A percentile compares a stretch with the other conserved stretches of the same genome.
Evolutionary conservation across 1,140 invertebrate genomes (phyloP).

Genomic region (Hestina assimilis): DNA sequence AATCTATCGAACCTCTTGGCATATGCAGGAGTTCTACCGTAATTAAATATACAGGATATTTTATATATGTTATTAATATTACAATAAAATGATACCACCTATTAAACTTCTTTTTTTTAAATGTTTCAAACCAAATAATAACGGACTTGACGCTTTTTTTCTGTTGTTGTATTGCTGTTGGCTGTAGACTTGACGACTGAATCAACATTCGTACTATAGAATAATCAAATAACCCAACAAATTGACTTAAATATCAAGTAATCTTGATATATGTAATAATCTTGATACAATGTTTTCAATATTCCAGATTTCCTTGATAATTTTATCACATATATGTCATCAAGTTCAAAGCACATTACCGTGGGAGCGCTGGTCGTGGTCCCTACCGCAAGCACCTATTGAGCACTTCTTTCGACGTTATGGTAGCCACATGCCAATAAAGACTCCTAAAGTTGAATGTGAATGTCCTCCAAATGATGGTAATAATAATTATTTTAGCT

Average conservation of each 20-base stretch:
- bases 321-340: neutral
- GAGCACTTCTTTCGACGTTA: constrained; percentile 35
- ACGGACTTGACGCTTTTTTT: too few relatives aligned
- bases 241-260: neutral
- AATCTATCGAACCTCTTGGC: neutral
- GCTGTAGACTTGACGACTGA: too few relatives aligned
- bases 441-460: constrained; percentile 31
- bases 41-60: neutral
- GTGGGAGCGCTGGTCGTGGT: constrained; percentile 38
- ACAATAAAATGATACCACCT: too few relatives aligned
- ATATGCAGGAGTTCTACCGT: too few relatives aligned
- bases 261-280: too few relatives aligned
- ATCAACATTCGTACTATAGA: too few relatives aligned
- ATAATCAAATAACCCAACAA: too few relatives aligned
- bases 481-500: constrained; percentile 22
- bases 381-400: constrained; percentile 27
- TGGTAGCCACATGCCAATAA: constrained; percentile 24
- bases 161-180: too few relatives aligned
- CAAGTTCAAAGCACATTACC: constrained; percentile 5
- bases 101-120: too few relatives aligned
- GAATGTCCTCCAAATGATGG: constrained; percentile 49
- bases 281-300: too few relatives aligned
- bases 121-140: too few relatives aligned
- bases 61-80: too few relatives aligned
- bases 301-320: neutral